Base-by-base conservation (phyloP, 2,888 invertebrate genomes). In the Dolomedes plantarius region DNA sequence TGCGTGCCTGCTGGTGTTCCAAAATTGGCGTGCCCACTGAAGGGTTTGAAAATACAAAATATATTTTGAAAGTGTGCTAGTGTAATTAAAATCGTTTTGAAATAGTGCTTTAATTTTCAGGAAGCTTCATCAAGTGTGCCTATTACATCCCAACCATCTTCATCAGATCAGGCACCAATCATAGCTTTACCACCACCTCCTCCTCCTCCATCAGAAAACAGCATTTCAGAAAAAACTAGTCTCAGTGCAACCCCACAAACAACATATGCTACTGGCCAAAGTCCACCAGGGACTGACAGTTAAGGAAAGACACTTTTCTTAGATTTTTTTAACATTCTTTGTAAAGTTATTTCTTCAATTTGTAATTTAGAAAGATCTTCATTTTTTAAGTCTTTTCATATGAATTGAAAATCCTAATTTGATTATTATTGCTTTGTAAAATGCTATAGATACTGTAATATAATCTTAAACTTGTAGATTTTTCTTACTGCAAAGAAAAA, bases 181-280 rank as follows among this genome's bases (percentile, higher is more conserved):
- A 86, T 86, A 27, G 71, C 76, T 23, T 29, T 76, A 23, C 56
- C 73, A 67, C 79, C 86, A 0, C 56, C 72, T 5, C n/a, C n/a
- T n/a, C 68, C 76, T n/a, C n/a, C 71, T 29, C 64, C 78, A 11
- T 13, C 50, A 41, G 65, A 65, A 19, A 23, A 29, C 11, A 7
- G 28, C n/a, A 19, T 65, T 62, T 80, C 88, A 9, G 88, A 88
- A 27, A 88, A 74, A 75, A 88, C 88, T 31, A 86, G 80, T 64
- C 81, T 88, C 11, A 80, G 46, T 32, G 16, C 74, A n/a, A 78
- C 74, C 9, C 86, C 65, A 27, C 88, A 88, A 41, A 56, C 71
- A 2, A 86, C 88, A 23, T 88, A 88, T 69, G 77, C 76, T 23
- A 88, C 88, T 13, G 74, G 72, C 3, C 69, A 50, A 32, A 75